Evolutionary conservation across 1,140 invertebrate genomes (phyloP).

Genomic region (Drosophila mayri): DNA sequence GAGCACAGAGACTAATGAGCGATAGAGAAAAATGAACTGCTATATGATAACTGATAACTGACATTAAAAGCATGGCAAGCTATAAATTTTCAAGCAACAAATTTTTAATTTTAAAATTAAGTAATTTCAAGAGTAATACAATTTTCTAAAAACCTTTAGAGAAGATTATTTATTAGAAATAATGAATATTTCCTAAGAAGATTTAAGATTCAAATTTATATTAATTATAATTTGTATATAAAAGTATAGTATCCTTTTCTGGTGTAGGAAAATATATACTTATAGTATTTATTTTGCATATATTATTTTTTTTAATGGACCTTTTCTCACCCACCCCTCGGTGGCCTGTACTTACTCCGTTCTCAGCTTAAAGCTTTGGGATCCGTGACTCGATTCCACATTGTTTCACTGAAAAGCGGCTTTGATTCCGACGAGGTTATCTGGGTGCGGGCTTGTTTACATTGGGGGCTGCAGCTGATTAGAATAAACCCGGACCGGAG

Average conservation of each 20-base stretch:
- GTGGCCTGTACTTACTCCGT: background rate
- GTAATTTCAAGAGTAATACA: no score
- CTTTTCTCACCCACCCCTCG: background rate
- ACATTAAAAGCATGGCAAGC: no score
- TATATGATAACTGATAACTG: no score
- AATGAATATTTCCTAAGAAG: no score
- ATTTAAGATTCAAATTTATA: no score
- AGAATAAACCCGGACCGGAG: background rate
- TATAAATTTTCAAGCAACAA: no score
- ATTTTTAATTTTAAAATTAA: no score
- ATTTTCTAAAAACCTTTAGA: no score
- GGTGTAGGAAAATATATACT: background rate
- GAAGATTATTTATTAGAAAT: no score
- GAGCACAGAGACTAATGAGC: no score
- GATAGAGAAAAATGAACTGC: no score
- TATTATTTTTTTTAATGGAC: background rate
- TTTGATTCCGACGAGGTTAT: slow-evolving; percentile 27
- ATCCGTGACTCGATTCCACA: slow-evolving; percentile 10
- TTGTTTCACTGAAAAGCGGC: slow-evolving; percentile 10
- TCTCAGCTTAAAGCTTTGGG: slow-evolving; percentile 19
- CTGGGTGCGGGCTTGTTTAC: slow-evolving; percentile 30
- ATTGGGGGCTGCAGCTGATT: slow-evolving; percentile 45
- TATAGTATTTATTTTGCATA: no score
- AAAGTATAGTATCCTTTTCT: background rate
- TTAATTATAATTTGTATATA: background rate